Conservation (phyloP, 2,888 invertebrate genomes). For the Coleophora deauratella region DNA sequence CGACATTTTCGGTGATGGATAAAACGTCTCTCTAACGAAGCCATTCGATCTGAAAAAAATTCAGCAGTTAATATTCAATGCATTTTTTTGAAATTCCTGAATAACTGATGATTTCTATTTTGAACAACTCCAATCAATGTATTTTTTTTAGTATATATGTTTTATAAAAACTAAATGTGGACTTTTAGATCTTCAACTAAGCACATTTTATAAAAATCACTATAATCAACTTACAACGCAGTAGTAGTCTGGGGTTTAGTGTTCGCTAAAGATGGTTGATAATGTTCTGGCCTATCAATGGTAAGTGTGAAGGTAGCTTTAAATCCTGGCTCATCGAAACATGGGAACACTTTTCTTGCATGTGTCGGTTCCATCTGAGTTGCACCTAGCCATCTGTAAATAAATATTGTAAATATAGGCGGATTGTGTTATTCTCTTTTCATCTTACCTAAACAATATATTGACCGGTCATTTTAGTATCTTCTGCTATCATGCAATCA, state of each 20-base stretch:
- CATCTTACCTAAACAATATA: not conserved
- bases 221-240: slow-evolving; percentile 35
- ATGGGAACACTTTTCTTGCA: slow-evolving; percentile 84
- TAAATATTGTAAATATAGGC: slow-evolving; percentile 4
- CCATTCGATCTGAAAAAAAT: slow-evolving; percentile 59
- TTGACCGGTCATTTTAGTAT: not conserved
- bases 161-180: no score
- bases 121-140: no score
- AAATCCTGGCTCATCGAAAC: slow-evolving; percentile 78
- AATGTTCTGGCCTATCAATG: slow-evolving; percentile 48
- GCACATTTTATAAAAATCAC: no score
- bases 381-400: slow-evolving; percentile 75
- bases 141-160: no score
- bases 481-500: no score
- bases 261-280: slow-evolving; percentile 44
- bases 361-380: slow-evolving; percentile 82
- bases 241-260: slow-evolving; percentile 34
- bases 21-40: slow-evolving; percentile 76
- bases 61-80: no score
- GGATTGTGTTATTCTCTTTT: slow-evolving; percentile 2
- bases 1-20: slow-evolving; percentile 79
- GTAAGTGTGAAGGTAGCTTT: slow-evolving; percentile 65
- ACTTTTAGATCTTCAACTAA: no score
- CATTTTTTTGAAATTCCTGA: not conserved
- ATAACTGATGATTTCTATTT: no score